These are phyloP conservation scores for Busseola fusca DNA, from an alignment of 2,888 invertebrate genomes.

Conservation along the genomic window DNA sequence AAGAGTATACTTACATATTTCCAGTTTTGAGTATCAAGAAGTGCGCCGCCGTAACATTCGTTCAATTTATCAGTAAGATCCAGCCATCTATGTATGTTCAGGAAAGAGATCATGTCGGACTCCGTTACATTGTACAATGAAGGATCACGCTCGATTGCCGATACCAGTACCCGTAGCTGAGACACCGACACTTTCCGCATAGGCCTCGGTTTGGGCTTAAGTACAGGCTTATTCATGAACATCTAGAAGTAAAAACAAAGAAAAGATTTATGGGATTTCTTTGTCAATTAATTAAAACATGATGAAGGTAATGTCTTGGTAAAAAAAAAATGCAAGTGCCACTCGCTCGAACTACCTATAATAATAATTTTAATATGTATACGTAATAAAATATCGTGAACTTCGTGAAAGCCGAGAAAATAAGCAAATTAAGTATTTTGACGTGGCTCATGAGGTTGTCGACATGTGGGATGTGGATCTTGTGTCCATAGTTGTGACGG, in stretches of 20 bases:
- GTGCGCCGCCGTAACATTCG: conserved; percentile 16
- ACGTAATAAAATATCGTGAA: too few relatives aligned
- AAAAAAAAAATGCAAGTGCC: too few relatives aligned
- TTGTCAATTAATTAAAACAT: background rate
- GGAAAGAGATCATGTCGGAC: conserved; percentile 29
- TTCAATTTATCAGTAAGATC: conserved; percentile 31
- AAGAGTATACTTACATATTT: conserved; percentile 42
- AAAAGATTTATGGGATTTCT: background rate
- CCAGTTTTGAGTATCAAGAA: conserved; percentile 27
- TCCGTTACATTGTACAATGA: conserved; percentile 30
- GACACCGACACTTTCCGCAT: conserved; percentile 26
- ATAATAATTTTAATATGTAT: background rate
- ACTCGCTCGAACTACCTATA: too few relatives aligned
- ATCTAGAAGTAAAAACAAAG: background rate
- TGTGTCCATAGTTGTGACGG: too few relatives aligned
- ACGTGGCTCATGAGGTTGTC: too few relatives aligned
- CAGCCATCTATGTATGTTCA: conserved; percentile 41
- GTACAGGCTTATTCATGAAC: background rate
- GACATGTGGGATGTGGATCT: too few relatives aligned
- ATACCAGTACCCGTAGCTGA: conserved; percentile 33
- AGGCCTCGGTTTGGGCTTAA: background rate
- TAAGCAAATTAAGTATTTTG: too few relatives aligned
- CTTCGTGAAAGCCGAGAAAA: too few relatives aligned
- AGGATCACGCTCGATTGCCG: conserved; percentile 38
- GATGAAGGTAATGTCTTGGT: background rate